Evolutionary conservation across 2,113 vertebrate species (phyloP).

Genomic region (Nematolebias whitei): DNA sequence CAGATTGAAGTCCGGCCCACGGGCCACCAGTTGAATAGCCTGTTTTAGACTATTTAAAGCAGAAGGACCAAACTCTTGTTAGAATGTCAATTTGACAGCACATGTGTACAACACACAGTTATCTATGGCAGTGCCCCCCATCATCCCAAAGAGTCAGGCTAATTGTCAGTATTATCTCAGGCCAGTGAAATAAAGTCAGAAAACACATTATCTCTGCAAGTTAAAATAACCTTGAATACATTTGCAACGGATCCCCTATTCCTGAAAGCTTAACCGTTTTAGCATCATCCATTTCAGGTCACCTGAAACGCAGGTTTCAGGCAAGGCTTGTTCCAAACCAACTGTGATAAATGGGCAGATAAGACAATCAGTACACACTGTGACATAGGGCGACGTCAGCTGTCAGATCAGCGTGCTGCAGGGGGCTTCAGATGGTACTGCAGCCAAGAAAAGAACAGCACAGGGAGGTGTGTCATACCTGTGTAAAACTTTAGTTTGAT

Average conservation of each 20-base stretch:
- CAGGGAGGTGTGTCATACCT: constrained; percentile 41
- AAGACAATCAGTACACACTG: constrained; percentile 98
- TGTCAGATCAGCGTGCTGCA: constrained; percentile 61
- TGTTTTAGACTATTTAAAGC: constrained; percentile 38
- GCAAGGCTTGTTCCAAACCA: constrained; percentile 99
- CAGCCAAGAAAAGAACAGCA: constrained; percentile 49
- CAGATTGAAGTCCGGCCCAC: too few species aligned
- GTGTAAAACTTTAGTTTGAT: constrained; percentile 33
- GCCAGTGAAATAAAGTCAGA: constrained; percentile 36
- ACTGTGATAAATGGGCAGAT: constrained; percentile 99
- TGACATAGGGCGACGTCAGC: constrained; percentile 80
- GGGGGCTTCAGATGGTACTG: constrained; percentile 55
- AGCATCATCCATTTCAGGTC: constrained; percentile 89
- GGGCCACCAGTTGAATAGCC: too few species aligned
- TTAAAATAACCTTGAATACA: constrained; percentile 65
- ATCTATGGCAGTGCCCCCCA: constrained; percentile 10
- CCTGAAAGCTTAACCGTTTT: constrained; percentile 79
- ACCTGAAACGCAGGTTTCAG: constrained; percentile 88
- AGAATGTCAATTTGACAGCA: constrained; percentile 29
- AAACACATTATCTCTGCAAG: constrained; percentile 30
- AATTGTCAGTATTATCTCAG: constrained; percentile 52
- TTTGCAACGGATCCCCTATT: constrained; percentile 73
- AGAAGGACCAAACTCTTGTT: constrained; percentile 19
- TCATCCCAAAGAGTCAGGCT: constrained; percentile 22
- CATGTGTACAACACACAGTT: constrained; percentile 1